phyloP scores from a whole-genome alignment of 2,888 invertebrate genomes.

The Strigamia crassipes region DNA sequence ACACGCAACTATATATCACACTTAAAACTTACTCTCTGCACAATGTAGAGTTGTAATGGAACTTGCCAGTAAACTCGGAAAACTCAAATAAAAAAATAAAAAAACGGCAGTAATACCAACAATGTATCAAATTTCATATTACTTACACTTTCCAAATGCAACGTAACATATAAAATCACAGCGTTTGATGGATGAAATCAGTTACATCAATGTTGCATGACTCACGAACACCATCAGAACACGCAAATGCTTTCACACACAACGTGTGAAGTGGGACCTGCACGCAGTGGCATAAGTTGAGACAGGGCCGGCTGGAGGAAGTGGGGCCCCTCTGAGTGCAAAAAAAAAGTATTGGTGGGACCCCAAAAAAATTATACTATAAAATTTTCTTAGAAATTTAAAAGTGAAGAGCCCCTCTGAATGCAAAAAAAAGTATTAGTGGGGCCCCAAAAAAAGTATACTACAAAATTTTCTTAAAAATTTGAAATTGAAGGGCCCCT shows the following conservation, averaged over 20 bases:
- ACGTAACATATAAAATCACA: background rate
- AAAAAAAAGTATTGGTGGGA: too few relatives aligned
- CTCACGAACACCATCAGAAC: background rate
- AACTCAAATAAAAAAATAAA: background rate
- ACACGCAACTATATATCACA: background rate
- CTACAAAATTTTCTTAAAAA: too few relatives aligned
- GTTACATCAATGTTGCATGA: slow-evolving; percentile 13
- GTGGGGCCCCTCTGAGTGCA: too few relatives aligned
- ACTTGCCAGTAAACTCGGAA: background rate
- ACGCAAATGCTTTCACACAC: slow-evolving; percentile 25
- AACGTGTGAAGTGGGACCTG: background rate
- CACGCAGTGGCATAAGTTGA: too few relatives aligned
- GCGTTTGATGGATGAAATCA: slow-evolving; percentile 9
- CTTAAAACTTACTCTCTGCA: background rate
- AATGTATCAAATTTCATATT: background rate
- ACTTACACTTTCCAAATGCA: background rate
- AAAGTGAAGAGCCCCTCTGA: too few relatives aligned
- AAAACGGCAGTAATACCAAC: background rate
- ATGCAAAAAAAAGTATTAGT: too few relatives aligned
- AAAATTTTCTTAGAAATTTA: too few relatives aligned
- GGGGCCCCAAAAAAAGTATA: too few relatives aligned
- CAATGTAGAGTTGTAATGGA: background rate
- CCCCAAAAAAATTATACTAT: too few relatives aligned
- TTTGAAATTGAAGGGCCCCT: too few relatives aligned
- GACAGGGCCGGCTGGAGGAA: too few relatives aligned